A percentile compares a stretch with the other conserved stretches of the same genome.
Conservation (phyloP, 1,140 invertebrate genomes). For the Drepana arcuata region DNA sequence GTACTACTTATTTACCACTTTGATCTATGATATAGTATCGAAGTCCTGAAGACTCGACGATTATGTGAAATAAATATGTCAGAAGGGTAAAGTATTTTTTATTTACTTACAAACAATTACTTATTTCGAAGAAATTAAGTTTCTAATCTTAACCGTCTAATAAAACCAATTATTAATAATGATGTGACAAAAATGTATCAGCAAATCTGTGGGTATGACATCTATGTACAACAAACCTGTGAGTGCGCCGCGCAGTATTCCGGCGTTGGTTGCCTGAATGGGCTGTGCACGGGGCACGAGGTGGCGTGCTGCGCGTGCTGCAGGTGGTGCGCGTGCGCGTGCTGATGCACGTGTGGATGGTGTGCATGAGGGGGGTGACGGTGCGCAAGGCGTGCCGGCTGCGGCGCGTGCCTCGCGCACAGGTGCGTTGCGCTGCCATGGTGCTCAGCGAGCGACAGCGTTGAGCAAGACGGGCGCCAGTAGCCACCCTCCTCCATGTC, state of each 20-base stretch:
- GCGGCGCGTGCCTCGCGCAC: conserved; percentile 51
- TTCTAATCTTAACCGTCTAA: no score
- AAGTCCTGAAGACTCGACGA: no score
- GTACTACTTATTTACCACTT: no score
- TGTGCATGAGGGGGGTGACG: conserved; percentile 38
- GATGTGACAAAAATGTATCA: no score
- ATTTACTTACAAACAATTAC: no score
- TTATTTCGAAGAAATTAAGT: no score
- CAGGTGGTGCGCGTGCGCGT: conserved; percentile 37
- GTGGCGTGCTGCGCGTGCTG: conserved; percentile 33
- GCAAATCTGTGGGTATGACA: no score
- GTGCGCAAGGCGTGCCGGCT: conserved; percentile 29
- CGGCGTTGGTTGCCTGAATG: conserved; percentile 59
- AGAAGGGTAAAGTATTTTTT: no score
- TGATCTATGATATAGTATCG: no score
- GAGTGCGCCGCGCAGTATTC: conserved; percentile 64
- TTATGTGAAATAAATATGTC: no score
- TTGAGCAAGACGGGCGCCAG: conserved; percentile 61
- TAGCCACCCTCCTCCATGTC: conserved; percentile 63
- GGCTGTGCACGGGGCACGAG: conserved; percentile 61
- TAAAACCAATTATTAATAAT: no score
- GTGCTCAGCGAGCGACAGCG: conserved; percentile 57
- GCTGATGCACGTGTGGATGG: conserved; percentile 23
- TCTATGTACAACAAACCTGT: conserved; percentile 55
- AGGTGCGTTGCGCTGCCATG: conserved; percentile 57